Evolutionary conservation across 2,113 vertebrate genomes (phyloP), one percentile per base, ranked within the genome.

Genomic region (Cephalopholis sonnerati): DNA sequence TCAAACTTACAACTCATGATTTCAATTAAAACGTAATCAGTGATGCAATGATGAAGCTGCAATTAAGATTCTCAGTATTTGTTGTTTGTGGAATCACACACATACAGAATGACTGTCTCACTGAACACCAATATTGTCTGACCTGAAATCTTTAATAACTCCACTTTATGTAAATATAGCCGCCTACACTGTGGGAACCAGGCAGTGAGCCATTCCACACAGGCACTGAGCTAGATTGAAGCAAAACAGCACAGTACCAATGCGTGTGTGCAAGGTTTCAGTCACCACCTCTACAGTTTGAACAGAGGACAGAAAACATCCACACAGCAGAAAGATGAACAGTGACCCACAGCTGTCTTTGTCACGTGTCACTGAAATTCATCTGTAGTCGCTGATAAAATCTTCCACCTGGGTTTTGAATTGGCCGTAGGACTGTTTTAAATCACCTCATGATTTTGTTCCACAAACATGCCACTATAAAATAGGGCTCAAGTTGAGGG

Each of bases 91-190:
- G 8, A 44, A 12, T 44, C 12, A 25, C 50, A 51, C 46, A 41
- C 68, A n/a, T n/a, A 72, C 8, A 48, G 5, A 51, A 51, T 48
- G 46, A 27, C 29, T 70, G 51, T 61, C 62, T 74, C 22, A 51
- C 53, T 66, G 54, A 61, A 32, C 9, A 0, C 66, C 46, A 61
- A 53, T 13, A 65, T 44, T 71, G 73, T 59, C 51, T 81, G 83
- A 85, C 67, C 69, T 81, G 53, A 64, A 86, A 86, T 83, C 59
- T 70, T 86, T 84, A 84, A 82, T 87, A 64, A 65, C 59, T 58
- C 41, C 18, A 7, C 61, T 83, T 59, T 54, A 84, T 84, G 80
- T 89, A 87, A 89, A 89, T 89, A 89, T 87, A 83, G 74, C 81
- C 32, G 8, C 51, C 58, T 36, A 83, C 83, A 67, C 62, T 64